Percentiles rank a stretch among this genome's conserved stretches.
Evolutionary conservation across 2,797 vertebrate species (phyloP).

Genomic region (Ataeniobius toweri): DNA sequence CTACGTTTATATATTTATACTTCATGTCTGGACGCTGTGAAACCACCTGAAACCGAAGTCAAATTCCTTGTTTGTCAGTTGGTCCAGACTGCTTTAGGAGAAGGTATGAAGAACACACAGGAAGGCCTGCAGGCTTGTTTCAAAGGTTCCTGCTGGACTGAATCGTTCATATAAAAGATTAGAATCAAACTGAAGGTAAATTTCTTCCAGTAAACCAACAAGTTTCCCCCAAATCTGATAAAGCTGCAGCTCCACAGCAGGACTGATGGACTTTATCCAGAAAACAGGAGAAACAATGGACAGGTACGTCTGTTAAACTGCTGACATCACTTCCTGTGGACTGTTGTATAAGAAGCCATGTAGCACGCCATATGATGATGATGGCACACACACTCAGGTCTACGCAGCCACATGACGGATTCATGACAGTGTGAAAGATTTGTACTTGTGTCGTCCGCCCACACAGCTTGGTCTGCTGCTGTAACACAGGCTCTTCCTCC

Average conservation of each 20-base stretch:
- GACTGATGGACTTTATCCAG: no score
- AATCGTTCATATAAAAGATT: no score
- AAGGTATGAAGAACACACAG: no score
- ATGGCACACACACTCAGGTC: slow-evolving; percentile 1
- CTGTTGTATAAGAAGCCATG: slow-evolving; percentile 6
- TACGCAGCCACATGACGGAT: slow-evolving; percentile 13
- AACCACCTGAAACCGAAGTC: no score
- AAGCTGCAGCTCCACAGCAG: no score
- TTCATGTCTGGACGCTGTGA: no score
- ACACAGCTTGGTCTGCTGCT: slow-evolving; percentile 11
- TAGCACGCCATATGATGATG: slow-evolving; percentile 10
- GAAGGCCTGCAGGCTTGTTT: no score
- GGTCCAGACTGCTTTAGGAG: no score
- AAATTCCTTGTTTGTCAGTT: no score
- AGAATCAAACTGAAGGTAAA: background rate
- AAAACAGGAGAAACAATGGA: background rate
- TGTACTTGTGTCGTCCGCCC: slow-evolving; percentile 33
- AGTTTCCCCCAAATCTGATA: no score
- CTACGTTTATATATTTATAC: no score
- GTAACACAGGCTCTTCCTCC: background rate
- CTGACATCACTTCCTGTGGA: slow-evolving; percentile 37
- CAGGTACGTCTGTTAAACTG: background rate
- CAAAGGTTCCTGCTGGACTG: no score
- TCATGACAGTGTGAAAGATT: slow-evolving; percentile 39
- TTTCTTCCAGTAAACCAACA: background rate